Conservation (phyloP, 2,113 vertebrate species). For the Irena cyanogastra region DNA sequence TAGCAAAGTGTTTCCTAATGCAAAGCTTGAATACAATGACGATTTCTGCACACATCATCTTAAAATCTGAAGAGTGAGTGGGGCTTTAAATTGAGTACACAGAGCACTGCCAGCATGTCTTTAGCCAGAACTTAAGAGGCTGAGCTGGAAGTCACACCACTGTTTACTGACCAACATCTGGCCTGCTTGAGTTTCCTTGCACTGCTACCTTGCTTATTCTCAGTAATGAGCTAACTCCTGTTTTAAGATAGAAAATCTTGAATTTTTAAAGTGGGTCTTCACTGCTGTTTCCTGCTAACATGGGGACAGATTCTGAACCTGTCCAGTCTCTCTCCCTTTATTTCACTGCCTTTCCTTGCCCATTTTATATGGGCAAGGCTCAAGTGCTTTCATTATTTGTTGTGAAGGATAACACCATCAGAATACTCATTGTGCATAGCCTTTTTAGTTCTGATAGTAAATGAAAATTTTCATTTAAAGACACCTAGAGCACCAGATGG, state of each 20-base stretch:
- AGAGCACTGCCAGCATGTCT: background rate
- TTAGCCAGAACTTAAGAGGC: background rate
- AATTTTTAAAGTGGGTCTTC: background rate
- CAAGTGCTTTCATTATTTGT: background rate
- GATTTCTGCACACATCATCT: background rate
- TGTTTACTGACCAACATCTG: background rate
- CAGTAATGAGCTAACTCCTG: background rate
- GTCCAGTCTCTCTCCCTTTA: background rate
- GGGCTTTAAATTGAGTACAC: background rate
- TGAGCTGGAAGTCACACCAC: background rate
- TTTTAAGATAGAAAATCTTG: background rate
- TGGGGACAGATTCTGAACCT: background rate
- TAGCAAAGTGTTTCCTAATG: background rate
- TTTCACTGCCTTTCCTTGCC: background rate
- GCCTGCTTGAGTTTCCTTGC: background rate
- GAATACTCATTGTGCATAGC: background rate
- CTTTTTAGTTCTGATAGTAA: background rate
- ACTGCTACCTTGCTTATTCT: background rate
- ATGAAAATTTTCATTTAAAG: constrained; percentile 8
- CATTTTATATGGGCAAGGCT: background rate
- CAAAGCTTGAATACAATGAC: background rate
- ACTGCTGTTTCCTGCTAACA: background rate
- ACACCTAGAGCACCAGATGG: constrained; percentile 17
- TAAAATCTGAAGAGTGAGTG: background rate
- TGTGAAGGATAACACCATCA: background rate